These are phyloP conservation scores for Mirounga angustirostris DNA, from an alignment of 2,113 vertebrate species.

Conservation along the genomic window DNA sequence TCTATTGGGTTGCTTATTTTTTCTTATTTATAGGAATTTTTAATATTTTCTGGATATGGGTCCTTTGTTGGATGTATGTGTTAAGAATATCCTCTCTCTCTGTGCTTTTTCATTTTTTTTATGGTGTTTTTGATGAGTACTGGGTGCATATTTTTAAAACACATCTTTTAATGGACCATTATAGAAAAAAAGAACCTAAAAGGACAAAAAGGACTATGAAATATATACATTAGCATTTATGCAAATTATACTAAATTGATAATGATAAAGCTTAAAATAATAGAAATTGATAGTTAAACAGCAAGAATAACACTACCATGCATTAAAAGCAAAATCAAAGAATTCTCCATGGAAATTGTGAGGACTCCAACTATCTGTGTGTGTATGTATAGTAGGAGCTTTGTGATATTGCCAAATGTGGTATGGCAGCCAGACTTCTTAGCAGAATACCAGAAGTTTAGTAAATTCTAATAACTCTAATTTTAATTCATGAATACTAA, in stretches of 20 bases:
- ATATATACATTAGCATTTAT: background rate
- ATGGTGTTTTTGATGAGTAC: background rate
- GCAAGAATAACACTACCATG: background rate
- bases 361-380: background rate
- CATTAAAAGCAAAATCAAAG: background rate
- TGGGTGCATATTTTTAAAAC: background rate
- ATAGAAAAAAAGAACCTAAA: background rate
- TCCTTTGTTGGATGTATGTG: background rate
- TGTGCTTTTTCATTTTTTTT: constrained; percentile 24
- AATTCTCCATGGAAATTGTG: background rate
- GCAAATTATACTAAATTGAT: background rate
- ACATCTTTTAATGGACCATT: constrained; percentile 2
- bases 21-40: background rate
- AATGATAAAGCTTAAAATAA: background rate
- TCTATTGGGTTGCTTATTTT: background rate
- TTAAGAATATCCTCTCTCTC: background rate
- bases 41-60: background rate
- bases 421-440: background rate
- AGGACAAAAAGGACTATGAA: background rate
- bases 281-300: background rate
- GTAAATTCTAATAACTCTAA: background rate
- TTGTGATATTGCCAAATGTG: background rate
- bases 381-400: background rate
- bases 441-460: background rate
- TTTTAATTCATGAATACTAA: constrained; percentile 39